phyloP scores from a whole-genome alignment of 2,888 invertebrate species.

The Leucophenga maculata region DNA sequence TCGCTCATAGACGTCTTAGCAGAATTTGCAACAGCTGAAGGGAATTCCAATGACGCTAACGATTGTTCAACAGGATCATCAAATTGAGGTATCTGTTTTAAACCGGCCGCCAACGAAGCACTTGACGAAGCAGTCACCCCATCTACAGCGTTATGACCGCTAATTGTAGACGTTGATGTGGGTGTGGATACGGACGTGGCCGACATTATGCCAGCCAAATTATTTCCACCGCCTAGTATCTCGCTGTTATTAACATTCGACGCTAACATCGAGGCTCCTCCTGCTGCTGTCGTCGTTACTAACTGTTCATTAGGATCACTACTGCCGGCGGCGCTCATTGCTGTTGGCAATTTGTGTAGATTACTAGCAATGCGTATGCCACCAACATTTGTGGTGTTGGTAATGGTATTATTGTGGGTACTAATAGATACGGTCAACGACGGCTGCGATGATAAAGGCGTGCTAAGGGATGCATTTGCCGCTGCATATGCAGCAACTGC shows the following conservation, averaged over 20 bases:
- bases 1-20: constrained; percentile 59
- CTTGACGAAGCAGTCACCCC: constrained; percentile 47
- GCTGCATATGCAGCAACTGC: constrained; percentile 42
- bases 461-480: constrained; percentile 15
- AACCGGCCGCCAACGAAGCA: constrained; percentile 60
- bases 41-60: constrained; percentile 80
- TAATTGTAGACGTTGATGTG: constrained; percentile 39
- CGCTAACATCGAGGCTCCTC: constrained; percentile 20
- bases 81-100: constrained; percentile 72
- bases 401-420: constrained; percentile 18
- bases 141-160: constrained; percentile 29
- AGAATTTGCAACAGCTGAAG: constrained; percentile 70
- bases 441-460: constrained; percentile 39
- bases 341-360: constrained; percentile 62
- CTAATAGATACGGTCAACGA: background rate
- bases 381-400: constrained; percentile 48
- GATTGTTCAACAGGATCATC: constrained; percentile 82
- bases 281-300: constrained; percentile 34
- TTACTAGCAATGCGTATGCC: constrained; percentile 70
- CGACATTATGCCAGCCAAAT: constrained; percentile 30
- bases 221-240: constrained; percentile 30
- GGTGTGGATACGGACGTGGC: constrained; percentile 28
- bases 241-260: constrained; percentile 18
- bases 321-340: constrained; percentile 32
- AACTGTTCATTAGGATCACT: constrained; percentile 53